A percentile compares a stretch with the other conserved stretches of the same genome.
Conservation (phyloP, 2,113 vertebrate species). For the Rhipidura dahli region DNA sequence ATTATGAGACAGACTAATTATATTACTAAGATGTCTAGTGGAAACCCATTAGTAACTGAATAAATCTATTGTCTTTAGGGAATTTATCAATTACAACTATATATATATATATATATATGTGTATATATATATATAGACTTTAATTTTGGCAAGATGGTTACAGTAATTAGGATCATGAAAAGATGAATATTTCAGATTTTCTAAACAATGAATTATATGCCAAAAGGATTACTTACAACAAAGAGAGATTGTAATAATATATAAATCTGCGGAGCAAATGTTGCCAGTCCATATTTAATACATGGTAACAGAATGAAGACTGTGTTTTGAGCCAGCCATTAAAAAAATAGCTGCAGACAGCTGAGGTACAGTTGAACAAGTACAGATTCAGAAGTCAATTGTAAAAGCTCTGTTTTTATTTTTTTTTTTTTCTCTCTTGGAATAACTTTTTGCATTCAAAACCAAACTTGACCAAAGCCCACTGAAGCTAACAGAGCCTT, state of each 20-base stretch:
- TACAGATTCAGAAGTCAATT: not conserved
- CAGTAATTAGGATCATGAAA: not conserved
- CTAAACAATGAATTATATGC: not conserved
- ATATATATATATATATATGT: not conserved
- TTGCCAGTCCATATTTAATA: not conserved
- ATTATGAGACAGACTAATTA: constrained; percentile 36
- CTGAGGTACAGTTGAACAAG: not conserved
- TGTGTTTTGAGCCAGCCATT: not conserved
- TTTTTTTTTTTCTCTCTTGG: not conserved
- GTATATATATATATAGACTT: not conserved
- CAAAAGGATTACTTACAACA: not conserved
- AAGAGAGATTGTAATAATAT: not conserved
- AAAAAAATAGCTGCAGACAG: not conserved
- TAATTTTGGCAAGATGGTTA: not conserved
- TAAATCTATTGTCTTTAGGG: constrained; percentile 18
- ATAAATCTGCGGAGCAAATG: not conserved
- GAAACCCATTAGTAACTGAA: constrained; percentile 29
- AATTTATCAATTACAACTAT: constrained; percentile 12
- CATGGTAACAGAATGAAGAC: not conserved
- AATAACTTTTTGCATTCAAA: not conserved
- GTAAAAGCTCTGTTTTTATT: fast-evolving
- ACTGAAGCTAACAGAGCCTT: not conserved
- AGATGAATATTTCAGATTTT: not conserved
- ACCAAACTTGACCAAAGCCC: not conserved
- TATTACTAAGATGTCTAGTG: constrained; percentile 15